Evolutionary conservation across 2,797 vertebrate genomes (phyloP).

Genomic region (Falco biarmicus): DNA sequence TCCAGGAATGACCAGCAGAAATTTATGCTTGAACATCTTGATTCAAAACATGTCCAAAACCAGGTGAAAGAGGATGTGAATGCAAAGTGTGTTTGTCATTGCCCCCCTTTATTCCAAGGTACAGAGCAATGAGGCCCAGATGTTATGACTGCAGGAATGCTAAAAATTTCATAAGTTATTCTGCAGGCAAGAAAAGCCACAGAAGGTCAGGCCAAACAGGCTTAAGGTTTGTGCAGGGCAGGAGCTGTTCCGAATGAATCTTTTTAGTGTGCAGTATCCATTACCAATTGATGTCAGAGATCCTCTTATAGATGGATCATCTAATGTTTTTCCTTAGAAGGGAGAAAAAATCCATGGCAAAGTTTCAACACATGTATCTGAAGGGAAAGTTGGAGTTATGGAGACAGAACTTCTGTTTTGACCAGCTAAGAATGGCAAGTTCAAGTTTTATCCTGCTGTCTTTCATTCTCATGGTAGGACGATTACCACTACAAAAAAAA

Average conservation of each 20-base stretch:
- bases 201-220: conserved; percentile 44
- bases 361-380: conserved; percentile 1
- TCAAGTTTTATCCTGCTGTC: conserved; percentile 35
- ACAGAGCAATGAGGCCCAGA: conserved; percentile 62
- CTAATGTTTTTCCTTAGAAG: neutral
- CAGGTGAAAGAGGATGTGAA: neutral
- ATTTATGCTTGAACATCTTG: neutral
- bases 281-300: conserved; percentile 30
- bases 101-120: conserved; percentile 35
- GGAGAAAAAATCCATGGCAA: conserved; percentile 5
- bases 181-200: conserved; percentile 48
- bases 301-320: neutral
- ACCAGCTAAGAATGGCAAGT: conserved; percentile 30
- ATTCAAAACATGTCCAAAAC: conserved; percentile 48
- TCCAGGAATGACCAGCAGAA: neutral
- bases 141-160: conserved; percentile 64
- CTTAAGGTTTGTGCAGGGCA: neutral
- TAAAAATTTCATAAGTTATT: conserved; percentile 73
- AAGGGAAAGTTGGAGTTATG: neutral
- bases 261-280: conserved; percentile 45
- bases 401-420: conserved; percentile 24
- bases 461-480: neutral
- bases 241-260: conserved; percentile 1
- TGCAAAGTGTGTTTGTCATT: conserved; percentile 12
- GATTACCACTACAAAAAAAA: neutral